phyloP scores from a whole-genome alignment of 2,797 vertebrate genomes.

The Neopelma chrysocephalum region DNA sequence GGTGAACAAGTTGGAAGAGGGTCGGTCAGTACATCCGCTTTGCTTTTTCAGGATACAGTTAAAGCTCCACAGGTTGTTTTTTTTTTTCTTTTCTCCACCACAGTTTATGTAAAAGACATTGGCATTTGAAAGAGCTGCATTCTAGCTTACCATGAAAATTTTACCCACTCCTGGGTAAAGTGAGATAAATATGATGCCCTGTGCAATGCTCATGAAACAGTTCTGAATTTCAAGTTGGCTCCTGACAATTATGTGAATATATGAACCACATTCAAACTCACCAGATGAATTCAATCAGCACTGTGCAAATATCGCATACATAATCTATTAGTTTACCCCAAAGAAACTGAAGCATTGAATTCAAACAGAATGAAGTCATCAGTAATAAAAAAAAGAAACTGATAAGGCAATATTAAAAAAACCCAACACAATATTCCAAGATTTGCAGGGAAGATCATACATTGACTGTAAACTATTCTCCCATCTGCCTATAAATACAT shows the following conservation, averaged over 20 bases:
- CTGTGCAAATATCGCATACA: conserved; percentile 81
- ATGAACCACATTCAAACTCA: conserved; percentile 74
- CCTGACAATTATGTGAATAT: conserved; percentile 75
- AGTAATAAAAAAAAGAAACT: conserved; percentile 75
- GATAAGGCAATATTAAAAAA: conserved; percentile 78
- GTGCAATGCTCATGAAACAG: conserved; percentile 59
- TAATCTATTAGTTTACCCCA: conserved; percentile 84
- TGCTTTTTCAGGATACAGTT: neutral
- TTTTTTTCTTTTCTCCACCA: neutral
- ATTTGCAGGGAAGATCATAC: conserved; percentile 71
- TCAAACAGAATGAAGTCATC: conserved; percentile 83
- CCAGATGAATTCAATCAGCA: conserved; percentile 84
- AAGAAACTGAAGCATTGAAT: conserved; percentile 80
- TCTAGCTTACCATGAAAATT: conserved; percentile 15
- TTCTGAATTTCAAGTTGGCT: conserved; percentile 76
- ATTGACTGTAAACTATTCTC: conserved; percentile 74
- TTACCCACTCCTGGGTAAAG: conserved; percentile 29
- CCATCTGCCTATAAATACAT: conserved; percentile 75
- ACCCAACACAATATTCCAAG: conserved; percentile 60
- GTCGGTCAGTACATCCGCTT: neutral
- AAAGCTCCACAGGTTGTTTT: neutral
- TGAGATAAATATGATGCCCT: conserved; percentile 57
- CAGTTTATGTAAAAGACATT: neutral
- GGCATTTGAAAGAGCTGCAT: conserved; percentile 32
- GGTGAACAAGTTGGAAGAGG: neutral